Evolutionary conservation across 2,888 invertebrate species (phyloP).

Genomic region (Dryobotodes eremita): DNA sequence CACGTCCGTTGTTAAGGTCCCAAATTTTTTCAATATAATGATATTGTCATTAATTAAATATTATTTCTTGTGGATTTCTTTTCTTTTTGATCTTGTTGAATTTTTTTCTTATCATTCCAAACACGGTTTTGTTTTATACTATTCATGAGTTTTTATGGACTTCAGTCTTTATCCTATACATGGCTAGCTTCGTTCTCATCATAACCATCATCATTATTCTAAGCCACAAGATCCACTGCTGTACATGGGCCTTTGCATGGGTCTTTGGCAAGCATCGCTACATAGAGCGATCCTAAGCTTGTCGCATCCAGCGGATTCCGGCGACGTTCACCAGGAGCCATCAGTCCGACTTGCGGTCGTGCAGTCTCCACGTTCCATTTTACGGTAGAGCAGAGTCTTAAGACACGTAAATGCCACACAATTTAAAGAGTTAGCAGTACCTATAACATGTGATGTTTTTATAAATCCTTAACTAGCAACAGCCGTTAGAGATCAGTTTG

Average conservation of each 20-base stretch:
- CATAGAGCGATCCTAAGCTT: background rate
- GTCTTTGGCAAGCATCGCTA: background rate
- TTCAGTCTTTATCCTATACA: background rate
- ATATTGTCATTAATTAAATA: background rate
- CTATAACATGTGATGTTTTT: background rate
- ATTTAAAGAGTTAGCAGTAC: too few species aligned
- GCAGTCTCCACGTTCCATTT: background rate
- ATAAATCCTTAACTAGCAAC: slow-evolving; percentile 19
- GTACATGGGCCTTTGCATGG: too few species aligned
- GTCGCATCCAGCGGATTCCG: background rate
- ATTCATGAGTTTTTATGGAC: background rate
- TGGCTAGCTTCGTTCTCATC: background rate
- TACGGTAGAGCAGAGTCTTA: background rate
- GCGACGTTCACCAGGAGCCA: background rate
- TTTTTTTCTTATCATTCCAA: background rate
- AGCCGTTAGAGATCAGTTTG: background rate
- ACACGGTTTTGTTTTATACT: background rate
- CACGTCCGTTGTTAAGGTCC: background rate
- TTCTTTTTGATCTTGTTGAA: background rate
- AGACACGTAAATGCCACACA: background rate
- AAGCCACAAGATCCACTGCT: background rate
- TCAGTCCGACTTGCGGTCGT: background rate
- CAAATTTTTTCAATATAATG: background rate
- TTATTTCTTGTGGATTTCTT: background rate
- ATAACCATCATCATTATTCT: background rate